Evolutionary conservation across 2,113 vertebrate species (phyloP), one percentile per base, ranked within the genome.

Genomic region (Elephas maximus): DNA sequence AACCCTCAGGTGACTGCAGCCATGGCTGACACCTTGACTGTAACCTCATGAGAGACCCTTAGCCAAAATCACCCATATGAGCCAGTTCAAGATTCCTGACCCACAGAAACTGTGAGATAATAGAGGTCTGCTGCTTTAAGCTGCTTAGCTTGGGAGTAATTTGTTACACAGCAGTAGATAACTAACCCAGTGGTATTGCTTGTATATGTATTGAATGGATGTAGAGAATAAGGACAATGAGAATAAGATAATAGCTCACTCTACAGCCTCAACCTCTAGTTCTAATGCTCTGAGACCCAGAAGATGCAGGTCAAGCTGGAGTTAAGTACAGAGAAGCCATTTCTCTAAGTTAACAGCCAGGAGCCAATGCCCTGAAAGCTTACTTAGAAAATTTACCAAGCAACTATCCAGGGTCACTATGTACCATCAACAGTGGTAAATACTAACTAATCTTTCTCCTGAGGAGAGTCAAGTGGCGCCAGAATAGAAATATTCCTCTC

Each of bases 311-410:
- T 94, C 78, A 94, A 80, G 30, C 67, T 92, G 53, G 88, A 96
- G 60, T 74, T 90, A 82, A 88, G 15, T 15, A 8, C 41, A 94
- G 88, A 83, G 79, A 89, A 95, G n/a, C 33, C 63, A 5, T 86
- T 96, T 96, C 76, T 88, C 76, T 45, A 97, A 88, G 45, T 95
- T 94, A 81, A 93, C 90, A 97, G 90, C 92, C 78, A 65, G 79
- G 94, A 95, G 45, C 69, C 95, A 95, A 97, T 97, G 91, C 94
- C 92, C 87, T 76, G 57, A 97, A 92, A 88, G 41, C 69, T 93
- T 57, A 53, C 71, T 93, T 84, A 95, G 79, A 95, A 98, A 98
- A 97, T 97, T 93, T 97, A 97, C 83, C 79, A 97, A 98, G 89
- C 48, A 97, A 90, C 60, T 94, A 60, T 94, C 95, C 97, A 97